These are phyloP conservation scores for Phyllotis vaccarum DNA, from an alignment of 2,797 vertebrate species.

Conservation along the genomic window DNA sequence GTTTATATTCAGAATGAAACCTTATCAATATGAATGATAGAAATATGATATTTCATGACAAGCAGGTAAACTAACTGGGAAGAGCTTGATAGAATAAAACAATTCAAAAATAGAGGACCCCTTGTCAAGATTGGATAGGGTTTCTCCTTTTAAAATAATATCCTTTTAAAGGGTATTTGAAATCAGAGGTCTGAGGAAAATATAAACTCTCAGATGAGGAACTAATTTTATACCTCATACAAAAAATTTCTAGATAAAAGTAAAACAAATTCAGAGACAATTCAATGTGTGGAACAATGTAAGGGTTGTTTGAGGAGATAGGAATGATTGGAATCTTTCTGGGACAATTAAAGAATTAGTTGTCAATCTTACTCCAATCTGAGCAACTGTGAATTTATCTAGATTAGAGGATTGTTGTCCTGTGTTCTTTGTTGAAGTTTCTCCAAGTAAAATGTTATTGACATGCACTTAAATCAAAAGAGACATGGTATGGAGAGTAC, in stretches of 20 bases:
- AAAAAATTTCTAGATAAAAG: constrained; percentile 52
- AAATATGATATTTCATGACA: constrained; percentile 12
- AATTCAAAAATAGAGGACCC: constrained; percentile 26
- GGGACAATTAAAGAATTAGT: constrained; percentile 44
- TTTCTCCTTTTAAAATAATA: constrained; percentile 42
- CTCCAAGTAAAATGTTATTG: constrained; percentile 44
- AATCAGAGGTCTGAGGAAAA: constrained; percentile 27
- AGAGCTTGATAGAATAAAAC: not conserved
- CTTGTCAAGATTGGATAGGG: not conserved
- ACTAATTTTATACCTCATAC: not conserved
- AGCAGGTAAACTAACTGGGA: not conserved
- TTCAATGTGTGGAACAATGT: not conserved
- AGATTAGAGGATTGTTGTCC: constrained; percentile 38
- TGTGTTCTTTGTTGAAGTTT: not conserved
- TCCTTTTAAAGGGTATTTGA: constrained; percentile 51
- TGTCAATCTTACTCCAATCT: constrained; percentile 35
- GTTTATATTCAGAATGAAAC: constrained; percentile 26
- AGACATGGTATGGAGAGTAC: constrained; percentile 48
- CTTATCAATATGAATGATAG: constrained; percentile 34
- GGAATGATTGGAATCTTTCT: not conserved
- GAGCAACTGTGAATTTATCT: constrained; percentile 32
- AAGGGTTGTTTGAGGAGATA: not conserved
- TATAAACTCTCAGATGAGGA: constrained; percentile 19
- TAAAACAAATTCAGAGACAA: constrained; percentile 20
- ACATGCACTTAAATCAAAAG: constrained; percentile 73